phyloP scores from a whole-genome alignment of 2,888 invertebrate species.

The Homarus gammarus region DNA sequence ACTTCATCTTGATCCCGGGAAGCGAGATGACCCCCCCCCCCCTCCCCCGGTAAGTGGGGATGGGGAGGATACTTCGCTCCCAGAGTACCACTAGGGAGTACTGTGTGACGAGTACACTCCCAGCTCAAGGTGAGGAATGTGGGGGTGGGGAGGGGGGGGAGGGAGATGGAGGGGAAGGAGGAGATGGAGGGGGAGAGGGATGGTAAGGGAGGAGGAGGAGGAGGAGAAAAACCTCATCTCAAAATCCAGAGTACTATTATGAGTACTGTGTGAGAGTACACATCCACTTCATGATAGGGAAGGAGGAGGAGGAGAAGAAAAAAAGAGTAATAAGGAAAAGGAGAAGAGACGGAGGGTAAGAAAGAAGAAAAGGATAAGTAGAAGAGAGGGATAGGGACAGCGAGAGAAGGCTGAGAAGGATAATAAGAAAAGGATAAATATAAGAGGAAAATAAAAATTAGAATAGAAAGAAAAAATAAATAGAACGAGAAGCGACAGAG shows the following conservation, averaged over 20 bases:
- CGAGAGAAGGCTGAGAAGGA: neutral
- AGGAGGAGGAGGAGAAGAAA: neutral
- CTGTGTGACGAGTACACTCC: too few relatives aligned
- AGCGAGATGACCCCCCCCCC: too few relatives aligned
- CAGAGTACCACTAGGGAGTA: too few relatives aligned
- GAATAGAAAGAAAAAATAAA: neutral
- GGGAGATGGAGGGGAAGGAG: neutral
- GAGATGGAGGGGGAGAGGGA: neutral
- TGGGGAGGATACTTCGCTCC: too few relatives aligned
- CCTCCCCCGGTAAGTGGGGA: too few relatives aligned
- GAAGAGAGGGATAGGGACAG: neutral
- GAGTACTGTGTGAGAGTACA: too few relatives aligned
- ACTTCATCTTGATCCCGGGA: neutral
- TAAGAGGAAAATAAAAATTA: neutral
- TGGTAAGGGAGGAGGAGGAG: neutral
- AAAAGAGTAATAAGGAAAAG: neutral
- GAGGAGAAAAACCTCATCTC: neutral
- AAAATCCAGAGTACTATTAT: too few relatives aligned
- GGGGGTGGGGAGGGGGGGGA: neutral
- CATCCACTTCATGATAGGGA: too few relatives aligned
- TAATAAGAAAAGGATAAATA: neutral
- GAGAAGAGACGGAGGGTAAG: neutral
- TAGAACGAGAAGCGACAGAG: neutral
- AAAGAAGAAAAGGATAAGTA: neutral
- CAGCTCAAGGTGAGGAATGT: neutral